phyloP scores from a whole-genome alignment of 2,797 vertebrate genomes.

The Chrosomus eos region DNA sequence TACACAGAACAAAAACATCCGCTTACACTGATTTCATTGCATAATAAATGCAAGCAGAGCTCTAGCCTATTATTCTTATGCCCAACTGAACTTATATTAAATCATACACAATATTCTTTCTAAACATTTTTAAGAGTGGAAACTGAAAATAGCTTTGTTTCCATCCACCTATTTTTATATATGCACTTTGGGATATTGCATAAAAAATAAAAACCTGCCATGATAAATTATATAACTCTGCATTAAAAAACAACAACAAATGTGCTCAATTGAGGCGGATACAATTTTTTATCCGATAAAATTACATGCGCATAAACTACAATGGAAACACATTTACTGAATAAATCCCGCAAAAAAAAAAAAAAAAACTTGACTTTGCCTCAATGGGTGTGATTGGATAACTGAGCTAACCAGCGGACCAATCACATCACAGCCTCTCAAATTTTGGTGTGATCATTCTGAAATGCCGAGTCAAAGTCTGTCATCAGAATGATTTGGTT shows the following conservation, averaged over 20 bases:
- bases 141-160: not conserved
- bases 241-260: not conserved
- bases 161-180: not conserved
- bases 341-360: not conserved
- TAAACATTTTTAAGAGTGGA: not conserved
- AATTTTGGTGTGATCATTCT: not conserved
- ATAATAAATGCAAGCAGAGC: not conserved
- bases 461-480: not conserved
- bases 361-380: not conserved
- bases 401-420: not conserved
- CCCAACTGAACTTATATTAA: not conserved
- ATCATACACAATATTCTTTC: not conserved
- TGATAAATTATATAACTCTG: not conserved
- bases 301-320: too few species aligned
- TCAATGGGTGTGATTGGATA: not conserved
- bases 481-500: not conserved
- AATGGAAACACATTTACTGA: not conserved
- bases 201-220: not conserved
- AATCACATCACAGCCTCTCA: not conserved
- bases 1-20: conserved; percentile 16
- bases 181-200: not conserved
- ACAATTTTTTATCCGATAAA: not conserved
- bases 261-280: not conserved
- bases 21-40: not conserved
- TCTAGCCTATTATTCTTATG: not conserved